Evolutionary conservation across 37 sponge, comb jelly and placozoan genomes (phyloP).

Genomic region (Hormiphora californensis): DNA sequence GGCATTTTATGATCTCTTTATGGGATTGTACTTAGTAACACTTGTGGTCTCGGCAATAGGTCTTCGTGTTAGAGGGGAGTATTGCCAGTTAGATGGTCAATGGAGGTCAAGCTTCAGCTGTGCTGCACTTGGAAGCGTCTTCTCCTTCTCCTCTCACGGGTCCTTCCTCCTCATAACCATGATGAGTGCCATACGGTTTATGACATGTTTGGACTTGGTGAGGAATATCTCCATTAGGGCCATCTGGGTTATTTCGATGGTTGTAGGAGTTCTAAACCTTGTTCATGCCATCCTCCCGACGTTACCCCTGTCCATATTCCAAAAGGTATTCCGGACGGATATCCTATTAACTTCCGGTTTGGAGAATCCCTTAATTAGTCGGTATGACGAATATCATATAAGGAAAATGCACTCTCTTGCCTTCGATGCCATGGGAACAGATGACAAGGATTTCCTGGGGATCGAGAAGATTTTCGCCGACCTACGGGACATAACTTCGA

Average conservation of each 20-base stretch:
- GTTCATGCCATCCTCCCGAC: background rate
- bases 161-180: background rate
- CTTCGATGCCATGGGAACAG: too few relatives aligned
- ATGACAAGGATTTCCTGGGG: too few relatives aligned
- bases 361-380: background rate
- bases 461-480: too few relatives aligned
- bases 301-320: background rate
- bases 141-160: background rate
- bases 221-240: background rate
- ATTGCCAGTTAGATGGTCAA: background rate
- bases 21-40: background rate
- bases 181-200: background rate
- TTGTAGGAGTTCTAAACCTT: background rate
- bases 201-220: background rate
- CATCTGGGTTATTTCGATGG: background rate
- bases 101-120: constrained; percentile 22
- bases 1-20: background rate
- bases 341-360: background rate
- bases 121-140: background rate
- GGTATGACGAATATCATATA: too few relatives aligned
- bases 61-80: background rate
- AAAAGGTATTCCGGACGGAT: background rate
- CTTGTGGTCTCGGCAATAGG: background rate
- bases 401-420: too few relatives aligned
- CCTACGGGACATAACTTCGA: too few relatives aligned